Evolutionary conservation across 1,140 invertebrate species (phyloP).

Genomic region (Zaprionus camerounensis): DNA sequence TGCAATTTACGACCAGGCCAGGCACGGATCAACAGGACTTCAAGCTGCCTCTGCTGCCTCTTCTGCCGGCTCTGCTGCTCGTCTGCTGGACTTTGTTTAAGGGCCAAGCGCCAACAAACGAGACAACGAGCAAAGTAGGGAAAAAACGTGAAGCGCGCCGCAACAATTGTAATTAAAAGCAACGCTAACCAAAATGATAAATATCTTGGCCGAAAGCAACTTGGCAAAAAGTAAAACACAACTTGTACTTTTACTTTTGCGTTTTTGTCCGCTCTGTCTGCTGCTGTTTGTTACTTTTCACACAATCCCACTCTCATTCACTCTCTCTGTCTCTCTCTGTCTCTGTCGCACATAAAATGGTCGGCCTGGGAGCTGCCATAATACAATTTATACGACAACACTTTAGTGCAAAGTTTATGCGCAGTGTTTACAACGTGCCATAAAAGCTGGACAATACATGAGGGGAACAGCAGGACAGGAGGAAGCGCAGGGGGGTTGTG

Average conservation of each 20-base stretch:
- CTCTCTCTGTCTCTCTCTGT: not conserved
- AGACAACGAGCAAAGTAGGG: slow-evolving; percentile 9
- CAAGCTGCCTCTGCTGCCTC: slow-evolving; percentile 1
- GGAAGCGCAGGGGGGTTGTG: not conserved
- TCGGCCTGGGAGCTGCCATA: slow-evolving; percentile 78
- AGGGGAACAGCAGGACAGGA: not conserved
- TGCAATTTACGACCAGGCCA: slow-evolving; percentile 63
- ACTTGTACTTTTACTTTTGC: slow-evolving; percentile 44
- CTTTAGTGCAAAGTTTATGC: slow-evolving; percentile 82
- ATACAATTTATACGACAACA: slow-evolving; percentile 83
- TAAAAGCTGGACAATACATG: slow-evolving; percentile 78
- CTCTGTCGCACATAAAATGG: slow-evolving; percentile 49
- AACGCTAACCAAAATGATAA: slow-evolving; percentile 61
- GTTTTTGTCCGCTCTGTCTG: slow-evolving; percentile 51
- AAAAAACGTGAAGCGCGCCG: slow-evolving; percentile 41
- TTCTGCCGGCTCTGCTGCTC: no score
- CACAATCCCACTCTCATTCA: slow-evolving; percentile 6
- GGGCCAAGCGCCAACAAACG: slow-evolving; percentile 19
- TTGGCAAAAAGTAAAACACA: slow-evolving; percentile 52
- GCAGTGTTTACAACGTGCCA: slow-evolving; percentile 78
- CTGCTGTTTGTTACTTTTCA: slow-evolving; percentile 27
- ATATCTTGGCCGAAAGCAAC: slow-evolving; percentile 51
- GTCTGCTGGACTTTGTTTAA: slow-evolving; percentile 21
- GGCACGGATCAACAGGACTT: slow-evolving; percentile 7
- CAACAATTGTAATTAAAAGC: slow-evolving; percentile 78